Evolutionary conservation across 2,113 vertebrate genomes (phyloP), one percentile per base, ranked within the genome.

Genomic region (Anarrhichthys ocellatus): DNA sequence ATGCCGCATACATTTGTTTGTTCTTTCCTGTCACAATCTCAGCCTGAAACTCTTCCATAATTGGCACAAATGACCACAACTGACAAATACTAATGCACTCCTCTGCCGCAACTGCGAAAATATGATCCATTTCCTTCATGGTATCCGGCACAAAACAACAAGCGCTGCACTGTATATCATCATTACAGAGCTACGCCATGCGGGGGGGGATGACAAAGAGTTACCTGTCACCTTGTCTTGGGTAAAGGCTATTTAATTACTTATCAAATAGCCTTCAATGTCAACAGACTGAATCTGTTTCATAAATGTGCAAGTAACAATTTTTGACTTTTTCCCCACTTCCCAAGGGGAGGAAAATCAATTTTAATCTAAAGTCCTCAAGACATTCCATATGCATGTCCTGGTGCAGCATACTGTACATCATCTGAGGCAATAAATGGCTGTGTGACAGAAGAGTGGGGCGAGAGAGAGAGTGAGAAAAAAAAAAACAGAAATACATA

Each of bases 211-310:
- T 76, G 96, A 96, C 96, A 91, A 92, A 92, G 96, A 96, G 95
- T 95, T 97, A 96, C 96, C 96, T 96, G 96, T 97, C 97, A 98
- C 96, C 97, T 97, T 97, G 96, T 96, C 97, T 95, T 95, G 95
- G 94, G 95, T 96, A 96, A 96, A 95, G 95, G 94, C 96, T 96
- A 97, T 97, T 97, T 97, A 98, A 99, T 98, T 98, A 98, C 96
- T 96, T 97, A 97, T 98, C 97, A 98, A 98, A 97, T 94, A 96
- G 96, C 96, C 95, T 93, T 96, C 96, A 96, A 97, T 97, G 96
- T 97, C 97, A 97, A 97, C 96, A 95, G 96, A 96, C 95, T 96
- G 96, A 97, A 97, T 97, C 96, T 96, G 95, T 96, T 98, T 96
- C 96, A 96, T 96, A 97, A 97, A 97, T 96, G 97, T 97, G 95